Evolutionary conservation across 2,113 vertebrate species (phyloP), one percentile per base, ranked within the genome.

Genomic region (Ictalurus furcatus): DNA sequence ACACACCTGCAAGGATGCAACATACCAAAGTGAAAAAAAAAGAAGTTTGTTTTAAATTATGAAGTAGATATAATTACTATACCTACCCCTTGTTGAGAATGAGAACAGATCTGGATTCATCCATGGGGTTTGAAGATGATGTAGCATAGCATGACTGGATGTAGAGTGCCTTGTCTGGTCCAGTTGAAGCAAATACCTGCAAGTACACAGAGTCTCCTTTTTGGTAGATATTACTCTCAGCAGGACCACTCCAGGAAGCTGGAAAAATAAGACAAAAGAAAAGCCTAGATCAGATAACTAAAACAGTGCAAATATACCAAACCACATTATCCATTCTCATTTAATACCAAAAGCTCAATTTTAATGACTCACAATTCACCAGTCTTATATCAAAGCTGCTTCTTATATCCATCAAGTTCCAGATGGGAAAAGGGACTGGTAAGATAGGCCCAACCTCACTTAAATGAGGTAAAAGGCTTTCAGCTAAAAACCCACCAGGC

Each of bases 81-180:
- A 56, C 91, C 86, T 82, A 95, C 95, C 95, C 95, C 65, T 94
- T 95, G 78, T 96, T 95, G 37, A 93, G 34, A 9, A 95, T 92
- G 74, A 95, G 61, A 0, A 81, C 63, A 14, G 92, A 91, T 34
- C 84, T 90, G 0, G 89, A 92, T 89, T 89, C 90, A 37, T 89
- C 84, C 12, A 56, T 59, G 65, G 90, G 90, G 28, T 94, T 88
- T 17, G 92, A 87, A 58, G 91, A 95, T 0, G 88, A 44, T 0
- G 94, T 94, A 9, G 92, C 86, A 79, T 90, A 94, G 88, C 95
- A 95, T 82, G 94, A 93, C 69, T 92, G 94, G 34, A 95, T 88
- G 67, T 92, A 96, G 17, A 92, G 92, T 81, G 92, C 90, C 71
- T 94, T 88, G 34, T 87, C 78, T 28, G 52, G 87, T 7, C 34